These are phyloP conservation scores for Punctoribates punctum DNA, from an alignment of 2,888 invertebrate species.

Conservation along the genomic window DNA sequence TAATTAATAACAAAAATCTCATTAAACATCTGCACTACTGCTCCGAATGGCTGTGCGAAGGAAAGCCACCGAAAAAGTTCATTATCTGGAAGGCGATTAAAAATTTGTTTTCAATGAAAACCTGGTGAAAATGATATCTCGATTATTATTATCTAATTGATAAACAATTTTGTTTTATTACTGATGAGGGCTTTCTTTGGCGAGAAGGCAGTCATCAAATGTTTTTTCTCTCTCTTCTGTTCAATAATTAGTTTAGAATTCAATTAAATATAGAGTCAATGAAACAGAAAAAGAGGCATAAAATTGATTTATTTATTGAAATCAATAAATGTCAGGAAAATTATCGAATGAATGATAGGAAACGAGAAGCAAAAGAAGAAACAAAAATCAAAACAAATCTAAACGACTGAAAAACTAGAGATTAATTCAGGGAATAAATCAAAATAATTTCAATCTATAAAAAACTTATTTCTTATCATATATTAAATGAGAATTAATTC, in stretches of 20 bases:
- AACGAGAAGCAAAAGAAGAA: neutral
- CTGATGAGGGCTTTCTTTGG: neutral
- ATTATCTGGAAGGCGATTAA: neutral
- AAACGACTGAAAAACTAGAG: neutral
- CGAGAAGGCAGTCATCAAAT: neutral
- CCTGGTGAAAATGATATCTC: neutral
- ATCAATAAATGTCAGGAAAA: slow-evolving; percentile 1
- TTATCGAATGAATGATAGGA: neutral
- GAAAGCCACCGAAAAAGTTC: neutral
- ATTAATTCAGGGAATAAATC: neutral
- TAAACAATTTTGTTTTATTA: neutral
- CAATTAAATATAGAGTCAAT: neutral
- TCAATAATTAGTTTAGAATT: slow-evolving; percentile 9
- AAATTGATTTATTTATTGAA: neutral
- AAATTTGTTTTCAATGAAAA: slow-evolving; percentile 4
- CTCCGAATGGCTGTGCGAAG: neutral
- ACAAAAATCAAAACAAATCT: neutral
- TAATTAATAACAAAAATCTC: slow-evolving; percentile 1
- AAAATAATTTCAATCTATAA: too few relatives aligned
- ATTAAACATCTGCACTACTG: slow-evolving; percentile 8
- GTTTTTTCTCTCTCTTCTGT: neutral
- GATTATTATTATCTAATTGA: neutral
- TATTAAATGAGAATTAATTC: too few relatives aligned
- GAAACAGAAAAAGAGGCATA: neutral
- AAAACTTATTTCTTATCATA: too few relatives aligned